These are phyloP conservation scores for Cynodonichthys magdalenae DNA, from an alignment of 2,797 vertebrate species.

Conservation along the genomic window DNA sequence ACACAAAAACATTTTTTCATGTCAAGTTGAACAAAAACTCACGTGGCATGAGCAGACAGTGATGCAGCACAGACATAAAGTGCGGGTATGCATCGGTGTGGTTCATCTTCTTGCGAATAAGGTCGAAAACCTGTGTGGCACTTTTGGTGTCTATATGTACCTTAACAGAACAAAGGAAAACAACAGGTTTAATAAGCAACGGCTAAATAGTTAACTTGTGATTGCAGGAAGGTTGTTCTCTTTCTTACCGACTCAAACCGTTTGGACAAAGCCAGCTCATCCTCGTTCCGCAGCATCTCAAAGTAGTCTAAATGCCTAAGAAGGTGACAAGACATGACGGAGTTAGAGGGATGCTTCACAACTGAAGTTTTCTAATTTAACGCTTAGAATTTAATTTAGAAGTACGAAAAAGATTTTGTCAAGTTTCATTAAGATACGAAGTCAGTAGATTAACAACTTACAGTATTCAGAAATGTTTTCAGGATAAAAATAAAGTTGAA, in stretches of 20 bases:
- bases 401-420: background rate
- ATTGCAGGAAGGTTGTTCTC: background rate
- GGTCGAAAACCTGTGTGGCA: slow-evolving; percentile 96
- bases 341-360: slow-evolving; percentile 11
- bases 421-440: too few relatives aligned
- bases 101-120: slow-evolving; percentile 95
- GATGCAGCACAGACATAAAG: slow-evolving; percentile 98
- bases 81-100: slow-evolving; percentile 97
- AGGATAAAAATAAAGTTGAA: too few relatives aligned
- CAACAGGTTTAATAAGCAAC: background rate
- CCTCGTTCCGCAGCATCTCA: slow-evolving; percentile 98
- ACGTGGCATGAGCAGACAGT: slow-evolving; percentile 99
- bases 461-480: too few relatives aligned
- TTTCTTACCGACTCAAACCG: slow-evolving; percentile 90
- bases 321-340: slow-evolving; percentile 8
- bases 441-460: too few relatives aligned
- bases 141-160: slow-evolving; percentile 98
- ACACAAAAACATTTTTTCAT: too few relatives aligned
- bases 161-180: slow-evolving; percentile 65
- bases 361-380: background rate
- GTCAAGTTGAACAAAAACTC: slow-evolving; percentile 65
- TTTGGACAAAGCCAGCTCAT: slow-evolving; percentile 95
- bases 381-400: too few relatives aligned
- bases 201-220: background rate
- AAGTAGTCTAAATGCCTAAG: slow-evolving; percentile 98